Evolutionary conservation across 2,113 vertebrate genomes (phyloP).

Genomic region (Uria lomvia): DNA sequence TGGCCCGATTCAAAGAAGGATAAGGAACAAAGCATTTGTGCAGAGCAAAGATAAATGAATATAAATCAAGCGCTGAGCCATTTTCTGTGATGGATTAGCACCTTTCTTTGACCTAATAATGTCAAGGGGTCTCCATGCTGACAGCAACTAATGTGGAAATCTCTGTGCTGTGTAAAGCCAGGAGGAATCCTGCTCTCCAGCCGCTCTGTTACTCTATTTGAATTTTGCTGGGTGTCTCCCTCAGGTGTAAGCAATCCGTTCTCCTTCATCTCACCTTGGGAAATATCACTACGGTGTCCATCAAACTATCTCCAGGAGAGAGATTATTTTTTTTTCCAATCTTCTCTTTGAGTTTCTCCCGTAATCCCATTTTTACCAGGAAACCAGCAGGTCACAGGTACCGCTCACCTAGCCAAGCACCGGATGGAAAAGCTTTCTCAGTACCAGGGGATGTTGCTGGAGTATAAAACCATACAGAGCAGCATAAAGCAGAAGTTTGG

Average conservation of each 20-base stretch:
- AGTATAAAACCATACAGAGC: neutral
- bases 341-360: neutral
- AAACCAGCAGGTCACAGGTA: neutral
- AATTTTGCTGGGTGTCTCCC: neutral
- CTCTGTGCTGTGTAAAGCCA: neutral
- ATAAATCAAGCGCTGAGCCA: slow-evolving; percentile 17
- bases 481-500: neutral
- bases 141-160: slow-evolving; percentile 24
- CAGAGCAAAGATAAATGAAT: slow-evolving; percentile 20
- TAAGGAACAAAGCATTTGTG: slow-evolving; percentile 59
- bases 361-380: neutral
- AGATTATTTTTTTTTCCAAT: neutral
- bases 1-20: slow-evolving; percentile 24
- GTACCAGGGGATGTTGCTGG: neutral
- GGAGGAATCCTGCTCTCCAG: neutral
- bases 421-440: neutral
- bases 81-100: slow-evolving; percentile 55
- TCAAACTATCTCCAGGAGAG: neutral
- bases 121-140: slow-evolving; percentile 31
- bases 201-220: neutral
- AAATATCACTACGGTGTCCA: neutral
- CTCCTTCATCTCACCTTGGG: neutral
- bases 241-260: neutral
- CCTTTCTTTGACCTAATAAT: slow-evolving; percentile 56
- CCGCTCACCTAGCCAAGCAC: neutral